These are phyloP conservation scores for Neodiprion fabricii DNA, from an alignment of 1,140 invertebrate species.

Conservation along the genomic window DNA sequence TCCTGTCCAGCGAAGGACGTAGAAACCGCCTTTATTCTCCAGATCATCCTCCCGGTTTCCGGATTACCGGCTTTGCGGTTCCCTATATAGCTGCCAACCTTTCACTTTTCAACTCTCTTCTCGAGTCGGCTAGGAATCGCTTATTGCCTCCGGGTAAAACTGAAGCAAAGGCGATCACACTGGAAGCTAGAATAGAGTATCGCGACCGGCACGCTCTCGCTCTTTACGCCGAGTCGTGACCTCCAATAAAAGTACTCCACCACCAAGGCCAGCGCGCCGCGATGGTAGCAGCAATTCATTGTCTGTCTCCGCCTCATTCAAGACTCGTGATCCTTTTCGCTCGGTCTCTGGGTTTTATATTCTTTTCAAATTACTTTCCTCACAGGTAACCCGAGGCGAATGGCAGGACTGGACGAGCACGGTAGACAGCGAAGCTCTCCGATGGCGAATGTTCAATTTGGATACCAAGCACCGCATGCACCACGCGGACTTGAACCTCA, in stretches of 20 bases:
- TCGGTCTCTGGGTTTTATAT: not conserved
- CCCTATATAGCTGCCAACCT: not conserved
- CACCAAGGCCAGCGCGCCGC: not conserved
- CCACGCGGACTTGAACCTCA: conserved; percentile 13
- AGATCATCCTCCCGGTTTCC: not conserved
- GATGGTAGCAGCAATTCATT: conserved; percentile 1
- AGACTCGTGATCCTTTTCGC: not conserved
- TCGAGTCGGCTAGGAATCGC: not conserved
- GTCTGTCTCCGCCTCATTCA: conserved; percentile 1
- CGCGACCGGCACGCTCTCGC: too few relatives aligned
- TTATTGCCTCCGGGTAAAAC: not conserved
- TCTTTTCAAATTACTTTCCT: not conserved
- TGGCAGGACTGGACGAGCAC: conserved; percentile 40
- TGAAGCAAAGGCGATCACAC: not conserved
- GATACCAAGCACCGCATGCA: conserved; percentile 38
- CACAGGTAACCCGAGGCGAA: conserved; percentile 31
- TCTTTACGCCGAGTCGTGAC: not conserved
- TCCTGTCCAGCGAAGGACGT: too few relatives aligned
- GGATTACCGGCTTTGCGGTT: not conserved
- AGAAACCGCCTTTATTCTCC: too few relatives aligned
- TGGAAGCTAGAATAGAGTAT: not conserved
- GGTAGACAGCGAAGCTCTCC: conserved; percentile 35
- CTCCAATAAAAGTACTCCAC: not conserved
- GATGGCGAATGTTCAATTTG: conserved; percentile 38
- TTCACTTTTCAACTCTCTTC: not conserved